These are phyloP conservation scores for Cryptoblepharus egeriae DNA, from an alignment of 2,797 vertebrate genomes.

Conservation along the genomic window DNA sequence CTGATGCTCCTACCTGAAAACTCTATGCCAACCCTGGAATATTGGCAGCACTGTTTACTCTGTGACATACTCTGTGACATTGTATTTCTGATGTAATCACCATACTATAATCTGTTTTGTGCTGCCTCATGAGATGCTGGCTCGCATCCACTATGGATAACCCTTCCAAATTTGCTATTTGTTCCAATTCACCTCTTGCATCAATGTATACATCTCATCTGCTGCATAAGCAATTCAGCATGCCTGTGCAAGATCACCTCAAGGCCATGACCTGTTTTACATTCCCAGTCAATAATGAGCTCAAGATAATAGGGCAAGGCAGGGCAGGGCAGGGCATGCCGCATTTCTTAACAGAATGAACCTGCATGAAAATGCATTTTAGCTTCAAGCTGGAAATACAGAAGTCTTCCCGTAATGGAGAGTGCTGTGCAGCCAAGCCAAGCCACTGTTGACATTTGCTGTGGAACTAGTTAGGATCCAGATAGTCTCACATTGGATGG, in stretches of 20 bases:
- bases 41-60: constrained; percentile 3
- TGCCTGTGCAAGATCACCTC: constrained; percentile 55
- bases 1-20: too few species aligned
- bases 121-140: constrained; percentile 23
- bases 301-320: constrained; percentile 45
- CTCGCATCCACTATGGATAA: constrained; percentile 23
- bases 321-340: neutral
- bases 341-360: neutral
- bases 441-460: neutral
- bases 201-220: constrained; percentile 30
- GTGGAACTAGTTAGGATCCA: neutral
- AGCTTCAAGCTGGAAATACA: neutral
- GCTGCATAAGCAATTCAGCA: neutral
- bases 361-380: neutral
- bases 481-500: neutral
- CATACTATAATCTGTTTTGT: neutral
- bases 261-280: constrained; percentile 46
- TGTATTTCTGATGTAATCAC: neutral
- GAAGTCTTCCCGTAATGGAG: neutral
- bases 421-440: neutral
- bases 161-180: constrained; percentile 62
- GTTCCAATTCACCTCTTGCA: constrained; percentile 45
- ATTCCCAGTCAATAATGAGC: constrained; percentile 29
- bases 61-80: neutral
- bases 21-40: too few species aligned